A percentile compares a stretch with the other conserved stretches of the same genome.
These are phyloP conservation scores for Mystacornis crossleyi DNA, from an alignment of 2,113 vertebrate species.

Conservation along the genomic window DNA sequence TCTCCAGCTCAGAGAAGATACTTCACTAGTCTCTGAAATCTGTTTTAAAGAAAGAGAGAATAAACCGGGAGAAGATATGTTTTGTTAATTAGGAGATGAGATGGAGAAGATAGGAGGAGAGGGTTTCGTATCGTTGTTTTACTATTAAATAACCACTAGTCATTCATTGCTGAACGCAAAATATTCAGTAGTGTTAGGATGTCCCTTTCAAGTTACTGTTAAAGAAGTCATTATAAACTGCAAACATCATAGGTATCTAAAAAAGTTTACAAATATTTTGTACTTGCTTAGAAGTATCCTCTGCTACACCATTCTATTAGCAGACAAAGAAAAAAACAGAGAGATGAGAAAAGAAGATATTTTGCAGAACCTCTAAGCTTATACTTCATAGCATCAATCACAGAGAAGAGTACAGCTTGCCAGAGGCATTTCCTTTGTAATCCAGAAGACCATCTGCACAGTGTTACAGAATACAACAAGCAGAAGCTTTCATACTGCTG, in stretches of 20 bases:
- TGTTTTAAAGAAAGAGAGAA: not conserved
- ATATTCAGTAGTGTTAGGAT: not conserved
- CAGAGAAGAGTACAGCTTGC: slow-evolving; percentile 23
- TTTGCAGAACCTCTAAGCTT: not conserved
- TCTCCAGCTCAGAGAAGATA: not conserved
- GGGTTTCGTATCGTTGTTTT: not conserved
- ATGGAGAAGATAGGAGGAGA: not conserved
- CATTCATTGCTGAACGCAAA: not conserved
- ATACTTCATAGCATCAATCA: slow-evolving; percentile 29
- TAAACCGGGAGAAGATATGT: not conserved
- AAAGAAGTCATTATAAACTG: not conserved
- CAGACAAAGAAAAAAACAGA: not conserved
- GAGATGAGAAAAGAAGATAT: not conserved
- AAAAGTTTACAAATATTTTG: not conserved
- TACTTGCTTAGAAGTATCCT: not conserved
- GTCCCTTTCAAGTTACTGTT: not conserved
- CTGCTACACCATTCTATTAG: not conserved
- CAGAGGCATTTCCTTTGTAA: slow-evolving; percentile 55
- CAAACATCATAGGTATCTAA: not conserved
- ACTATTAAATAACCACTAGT: not conserved
- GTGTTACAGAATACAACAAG: not conserved
- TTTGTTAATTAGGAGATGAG: not conserved
- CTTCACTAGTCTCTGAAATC: not conserved
- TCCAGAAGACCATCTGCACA: slow-evolving; percentile 36
- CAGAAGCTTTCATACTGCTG: not conserved